These are phyloP conservation scores for Brachirus orientalis DNA, from an alignment of 2,113 vertebrate genomes.

Conservation along the genomic window DNA sequence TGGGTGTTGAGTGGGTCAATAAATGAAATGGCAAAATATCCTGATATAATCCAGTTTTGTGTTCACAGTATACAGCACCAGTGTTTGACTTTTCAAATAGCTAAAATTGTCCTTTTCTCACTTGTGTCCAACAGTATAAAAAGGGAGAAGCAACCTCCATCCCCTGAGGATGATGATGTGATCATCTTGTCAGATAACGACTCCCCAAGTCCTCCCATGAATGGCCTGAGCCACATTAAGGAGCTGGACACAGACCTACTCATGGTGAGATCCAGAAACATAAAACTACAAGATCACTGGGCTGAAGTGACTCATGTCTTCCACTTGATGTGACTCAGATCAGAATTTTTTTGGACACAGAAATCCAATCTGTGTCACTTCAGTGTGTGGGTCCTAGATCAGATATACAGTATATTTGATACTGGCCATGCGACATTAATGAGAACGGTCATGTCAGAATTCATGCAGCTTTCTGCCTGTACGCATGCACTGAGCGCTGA, in stretches of 20 bases:
- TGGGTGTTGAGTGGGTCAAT: no score
- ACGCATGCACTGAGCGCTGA: no score
- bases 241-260: slow-evolving; percentile 89
- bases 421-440: no score
- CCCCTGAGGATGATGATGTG: slow-evolving; percentile 86
- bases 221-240: slow-evolving; percentile 85
- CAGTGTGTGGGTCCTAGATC: no score
- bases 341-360: no score
- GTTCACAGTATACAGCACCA: neutral
- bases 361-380: no score
- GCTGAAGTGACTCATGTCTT: no score
- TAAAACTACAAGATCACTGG: neutral
- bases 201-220: slow-evolving; percentile 88
- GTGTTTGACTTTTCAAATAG: neutral
- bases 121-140: slow-evolving; percentile 81
- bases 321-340: no score
- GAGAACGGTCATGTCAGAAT: no score
- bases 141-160: slow-evolving; percentile 85
- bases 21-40: no score
- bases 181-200: slow-evolving; percentile 94
- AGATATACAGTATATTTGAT: no score
- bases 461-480: no score
- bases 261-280: slow-evolving; percentile 82
- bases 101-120: neutral
- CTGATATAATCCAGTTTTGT: neutral